These are phyloP conservation scores for Drosophila mojavensis DNA, from an alignment of 1,140 invertebrate genomes.

Conservation along the genomic window DNA sequence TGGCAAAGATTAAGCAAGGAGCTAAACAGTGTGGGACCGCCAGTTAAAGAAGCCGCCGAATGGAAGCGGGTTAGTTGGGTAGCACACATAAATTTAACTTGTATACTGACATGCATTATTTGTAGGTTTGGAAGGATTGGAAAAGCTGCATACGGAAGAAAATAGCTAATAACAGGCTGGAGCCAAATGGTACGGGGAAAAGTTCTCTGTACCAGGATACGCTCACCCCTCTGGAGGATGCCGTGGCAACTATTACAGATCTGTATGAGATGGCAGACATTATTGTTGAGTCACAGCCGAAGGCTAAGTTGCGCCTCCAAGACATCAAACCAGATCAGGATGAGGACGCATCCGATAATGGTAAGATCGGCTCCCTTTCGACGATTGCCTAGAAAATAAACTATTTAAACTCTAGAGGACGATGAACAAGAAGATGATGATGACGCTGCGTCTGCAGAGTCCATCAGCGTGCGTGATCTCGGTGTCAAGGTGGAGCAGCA, in stretches of 20 bases:
- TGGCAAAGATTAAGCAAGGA: slow-evolving; percentile 66
- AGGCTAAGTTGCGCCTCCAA: slow-evolving; percentile 20
- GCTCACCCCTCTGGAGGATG: slow-evolving; percentile 62
- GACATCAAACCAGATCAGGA: slow-evolving; percentile 54
- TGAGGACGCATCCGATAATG: slow-evolving; percentile 46
- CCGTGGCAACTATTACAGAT: slow-evolving; percentile 60
- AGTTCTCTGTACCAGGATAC: slow-evolving; percentile 64
- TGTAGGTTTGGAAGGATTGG: slow-evolving; percentile 71
- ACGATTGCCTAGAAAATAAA: no score
- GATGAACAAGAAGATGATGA: slow-evolving; percentile 54
- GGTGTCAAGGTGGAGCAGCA: slow-evolving; percentile 34
- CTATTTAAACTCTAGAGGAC: neutral
- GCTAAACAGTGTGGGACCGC: slow-evolving; percentile 62
- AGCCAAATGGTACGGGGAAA: slow-evolving; percentile 57
- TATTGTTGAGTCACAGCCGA: slow-evolving; percentile 46
- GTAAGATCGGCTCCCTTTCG: slow-evolving; percentile 13
- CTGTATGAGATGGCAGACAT: slow-evolving; percentile 65
- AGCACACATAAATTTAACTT: neutral
- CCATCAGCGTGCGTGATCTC: slow-evolving; percentile 15
- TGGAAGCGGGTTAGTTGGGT: slow-evolving; percentile 54
- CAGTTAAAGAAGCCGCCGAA: slow-evolving; percentile 57
- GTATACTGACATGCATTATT: neutral
- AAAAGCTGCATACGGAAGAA: slow-evolving; percentile 70
- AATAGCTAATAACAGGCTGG: slow-evolving; percentile 59
- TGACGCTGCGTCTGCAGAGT: slow-evolving; percentile 45